Evolutionary conservation across 30 jellyfish, hydroid and myxozoan species (phyloP).

Genomic region (Turritopsis rubra): DNA sequence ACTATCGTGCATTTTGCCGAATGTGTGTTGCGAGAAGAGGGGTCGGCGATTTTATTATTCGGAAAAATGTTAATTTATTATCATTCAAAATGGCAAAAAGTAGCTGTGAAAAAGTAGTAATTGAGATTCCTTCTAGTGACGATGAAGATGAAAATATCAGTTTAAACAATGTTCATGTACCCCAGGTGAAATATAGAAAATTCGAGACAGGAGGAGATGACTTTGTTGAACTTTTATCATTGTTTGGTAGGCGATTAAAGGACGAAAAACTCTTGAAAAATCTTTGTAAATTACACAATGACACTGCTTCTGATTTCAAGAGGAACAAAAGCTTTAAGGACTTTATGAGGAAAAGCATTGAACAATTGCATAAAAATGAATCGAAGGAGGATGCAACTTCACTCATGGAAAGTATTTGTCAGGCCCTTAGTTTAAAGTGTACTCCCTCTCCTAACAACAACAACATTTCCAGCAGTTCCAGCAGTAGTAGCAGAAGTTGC

Average conservation of each 20-base stretch:
- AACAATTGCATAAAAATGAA: neutral
- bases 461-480: neutral
- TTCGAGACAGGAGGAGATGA: neutral
- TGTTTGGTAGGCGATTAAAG: neutral
- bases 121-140: constrained; percentile 11
- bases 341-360: neutral
- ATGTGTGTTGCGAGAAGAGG: too few relatives aligned
- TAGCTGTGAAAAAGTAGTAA: neutral
- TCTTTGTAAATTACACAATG: neutral
- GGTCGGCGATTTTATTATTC: too few relatives aligned
- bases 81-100: neutral
- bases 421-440: neutral
- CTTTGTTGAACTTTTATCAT: neutral
- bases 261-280: constrained; percentile 6
- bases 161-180: neutral
- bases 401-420: neutral
- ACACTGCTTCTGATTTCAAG: neutral
- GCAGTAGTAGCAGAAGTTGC: too few relatives aligned
- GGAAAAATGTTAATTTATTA: too few relatives aligned
- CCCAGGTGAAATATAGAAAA: neutral
- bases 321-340: neutral
- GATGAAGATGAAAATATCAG: neutral
- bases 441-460: neutral
- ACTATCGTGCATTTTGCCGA: too few relatives aligned
- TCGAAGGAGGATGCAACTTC: neutral